Evolutionary conservation across 2,888 invertebrate species (phyloP).

Genomic region (Eristalis arbustorum): DNA sequence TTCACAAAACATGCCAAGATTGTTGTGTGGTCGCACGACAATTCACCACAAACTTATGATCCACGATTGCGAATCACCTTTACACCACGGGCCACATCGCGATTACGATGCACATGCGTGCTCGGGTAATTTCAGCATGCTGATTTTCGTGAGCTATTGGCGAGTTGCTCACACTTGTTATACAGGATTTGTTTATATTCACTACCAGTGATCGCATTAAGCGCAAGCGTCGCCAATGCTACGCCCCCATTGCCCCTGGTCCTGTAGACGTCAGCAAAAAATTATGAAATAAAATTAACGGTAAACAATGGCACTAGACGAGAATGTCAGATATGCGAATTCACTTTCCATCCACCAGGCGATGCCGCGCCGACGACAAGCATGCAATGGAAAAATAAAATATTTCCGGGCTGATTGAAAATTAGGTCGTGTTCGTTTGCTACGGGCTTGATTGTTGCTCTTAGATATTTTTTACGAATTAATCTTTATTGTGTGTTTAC

Average conservation of each 20-base stretch:
- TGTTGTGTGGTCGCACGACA: slow-evolving; percentile 46
- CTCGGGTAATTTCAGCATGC: slow-evolving; percentile 39
- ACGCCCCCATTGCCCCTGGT: not conserved
- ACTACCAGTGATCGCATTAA: slow-evolving; percentile 2
- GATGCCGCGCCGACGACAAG: not conserved
- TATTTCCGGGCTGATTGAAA: slow-evolving; percentile 66
- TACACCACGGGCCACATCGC: slow-evolving; percentile 29
- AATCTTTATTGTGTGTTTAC: slow-evolving; percentile 41
- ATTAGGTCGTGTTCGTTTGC: slow-evolving; percentile 41
- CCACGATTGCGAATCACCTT: slow-evolving; percentile 31
- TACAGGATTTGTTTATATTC: slow-evolving; percentile 30
- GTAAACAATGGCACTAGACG: slow-evolving; percentile 14
- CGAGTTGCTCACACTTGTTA: slow-evolving; percentile 37
- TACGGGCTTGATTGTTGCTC: slow-evolving; percentile 15
- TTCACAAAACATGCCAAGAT: not conserved
- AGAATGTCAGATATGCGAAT: not conserved
- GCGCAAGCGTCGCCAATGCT: slow-evolving; percentile 14
- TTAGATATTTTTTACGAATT: slow-evolving; percentile 20
- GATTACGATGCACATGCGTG: slow-evolving; percentile 57
- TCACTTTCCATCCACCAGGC: not conserved
- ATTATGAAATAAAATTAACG: slow-evolving; percentile 41
- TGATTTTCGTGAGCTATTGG: slow-evolving; percentile 28
- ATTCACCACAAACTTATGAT: slow-evolving; percentile 51
- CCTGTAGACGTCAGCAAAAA: not conserved
- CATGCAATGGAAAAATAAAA: slow-evolving; percentile 44